phyloP scores from a whole-genome alignment of 2,888 invertebrate genomes.

The Thera obeliscata region DNA sequence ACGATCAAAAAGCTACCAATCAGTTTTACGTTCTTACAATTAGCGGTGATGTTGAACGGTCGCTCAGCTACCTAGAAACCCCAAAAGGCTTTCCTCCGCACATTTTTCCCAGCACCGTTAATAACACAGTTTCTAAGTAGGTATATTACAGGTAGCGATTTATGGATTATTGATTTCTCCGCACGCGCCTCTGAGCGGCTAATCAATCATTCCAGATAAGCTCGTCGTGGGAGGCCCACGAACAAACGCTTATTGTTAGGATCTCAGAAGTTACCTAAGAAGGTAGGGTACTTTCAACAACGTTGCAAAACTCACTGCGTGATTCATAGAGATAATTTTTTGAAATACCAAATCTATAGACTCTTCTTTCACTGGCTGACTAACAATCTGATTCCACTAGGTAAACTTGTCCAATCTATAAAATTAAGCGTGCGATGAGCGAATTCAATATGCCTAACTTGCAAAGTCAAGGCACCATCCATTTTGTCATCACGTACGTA shows the following conservation, averaged over 20 bases:
- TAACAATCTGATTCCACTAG: too few species aligned
- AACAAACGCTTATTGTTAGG: slow-evolving; percentile 31
- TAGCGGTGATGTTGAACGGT: too few species aligned
- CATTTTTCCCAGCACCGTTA: not conserved
- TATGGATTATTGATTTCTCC: slow-evolving; percentile 41
- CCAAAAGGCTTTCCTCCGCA: not conserved
- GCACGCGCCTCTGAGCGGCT: slow-evolving; percentile 35
- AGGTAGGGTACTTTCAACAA: slow-evolving; percentile 2
- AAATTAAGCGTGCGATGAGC: too few species aligned
- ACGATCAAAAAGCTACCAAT: too few species aligned
- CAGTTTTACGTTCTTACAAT: too few species aligned
- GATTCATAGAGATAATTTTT: slow-evolving; percentile 17
- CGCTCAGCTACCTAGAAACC: not conserved
- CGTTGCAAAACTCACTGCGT: slow-evolving; percentile 13
- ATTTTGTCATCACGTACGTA: too few species aligned
- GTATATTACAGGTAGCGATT: slow-evolving; percentile 12
- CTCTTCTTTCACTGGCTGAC: too few species aligned
- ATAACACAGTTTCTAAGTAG: slow-evolving; percentile 19
- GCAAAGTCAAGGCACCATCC: too few species aligned
- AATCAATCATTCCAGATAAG: slow-evolving; percentile 43
- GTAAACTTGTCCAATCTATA: too few species aligned
- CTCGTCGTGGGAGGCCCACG: slow-evolving; percentile 40
- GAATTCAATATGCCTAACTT: too few species aligned
- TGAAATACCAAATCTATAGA: not conserved
- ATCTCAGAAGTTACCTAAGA: slow-evolving; percentile 24